These are phyloP conservation scores for Octopus bimaculoides DNA, from an alignment of 1,140 invertebrate species.

Conservation along the genomic window DNA sequence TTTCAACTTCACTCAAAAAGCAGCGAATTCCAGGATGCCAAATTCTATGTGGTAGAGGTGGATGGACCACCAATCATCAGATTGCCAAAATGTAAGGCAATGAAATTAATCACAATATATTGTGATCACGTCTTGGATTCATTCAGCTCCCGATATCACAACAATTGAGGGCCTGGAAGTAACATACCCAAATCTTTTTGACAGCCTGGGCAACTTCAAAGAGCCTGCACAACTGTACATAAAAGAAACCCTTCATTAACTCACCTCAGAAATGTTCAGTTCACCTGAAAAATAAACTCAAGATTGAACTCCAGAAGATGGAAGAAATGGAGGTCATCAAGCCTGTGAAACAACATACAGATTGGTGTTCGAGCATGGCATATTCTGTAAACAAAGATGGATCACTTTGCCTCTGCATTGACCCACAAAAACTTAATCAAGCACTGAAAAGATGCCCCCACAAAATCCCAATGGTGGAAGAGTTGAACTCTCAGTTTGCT, in stretches of 20 bases:
- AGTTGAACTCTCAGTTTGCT: conserved; percentile 9
- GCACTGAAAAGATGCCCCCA: conserved; percentile 1
- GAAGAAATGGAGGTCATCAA: conserved; percentile 5
- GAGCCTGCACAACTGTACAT: not conserved
- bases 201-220: not conserved
- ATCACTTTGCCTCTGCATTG: conserved; percentile 10
- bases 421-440: conserved; percentile 15
- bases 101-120: not conserved
- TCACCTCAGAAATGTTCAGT: conserved; percentile 9
- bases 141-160: not conserved
- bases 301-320: conserved; percentile 13
- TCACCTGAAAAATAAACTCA: conserved; percentile 14
- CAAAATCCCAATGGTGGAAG: conserved; percentile 15
- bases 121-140: too few species aligned
- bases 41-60: not conserved
- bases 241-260: conserved; percentile 15
- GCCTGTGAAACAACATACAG: not conserved
- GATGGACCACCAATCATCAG: not conserved
- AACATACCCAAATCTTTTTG: not conserved
- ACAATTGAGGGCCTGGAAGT: not conserved
- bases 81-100: not conserved
- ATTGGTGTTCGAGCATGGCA: not conserved
- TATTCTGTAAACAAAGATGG: conserved; percentile 12
- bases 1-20: not conserved
- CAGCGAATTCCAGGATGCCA: not conserved